Evolutionary conservation across 2,113 vertebrate genomes (phyloP).

Genomic region (Phylloscopus whistleri): DNA sequence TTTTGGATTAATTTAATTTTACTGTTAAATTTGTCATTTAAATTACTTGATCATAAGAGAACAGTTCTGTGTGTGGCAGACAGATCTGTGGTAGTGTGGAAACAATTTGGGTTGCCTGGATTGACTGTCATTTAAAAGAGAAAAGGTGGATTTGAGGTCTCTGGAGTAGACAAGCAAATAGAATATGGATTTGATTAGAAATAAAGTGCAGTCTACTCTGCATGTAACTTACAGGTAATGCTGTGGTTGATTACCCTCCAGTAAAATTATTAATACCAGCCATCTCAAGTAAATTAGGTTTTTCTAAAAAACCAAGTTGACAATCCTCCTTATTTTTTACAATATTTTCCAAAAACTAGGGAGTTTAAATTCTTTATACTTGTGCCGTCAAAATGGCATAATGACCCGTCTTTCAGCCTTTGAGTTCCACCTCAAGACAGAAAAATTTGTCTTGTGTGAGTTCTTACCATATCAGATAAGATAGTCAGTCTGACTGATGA

Average conservation of each 20-base stretch:
- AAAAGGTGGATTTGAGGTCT: not conserved
- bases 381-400: not conserved
- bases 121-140: not conserved
- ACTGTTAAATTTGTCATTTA: not conserved
- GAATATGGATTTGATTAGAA: not conserved
- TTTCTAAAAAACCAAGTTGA: not conserved
- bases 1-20: not conserved
- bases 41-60: not conserved
- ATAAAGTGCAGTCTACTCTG: not conserved
- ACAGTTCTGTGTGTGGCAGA: not conserved
- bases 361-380: not conserved
- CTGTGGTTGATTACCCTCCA: not conserved
- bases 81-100: not conserved
- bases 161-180: not conserved
- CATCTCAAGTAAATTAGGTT: not conserved
- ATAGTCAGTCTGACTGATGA: not conserved
- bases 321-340: not conserved
- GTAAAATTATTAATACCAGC: not conserved
- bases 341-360: not conserved
- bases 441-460: not conserved
- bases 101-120: not conserved
- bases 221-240: not conserved
- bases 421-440: not conserved
- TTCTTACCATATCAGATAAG: not conserved
- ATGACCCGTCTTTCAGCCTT: not conserved